Percentiles rank a stretch among this genome's conserved stretches.
Conservation (phyloP, 2,797 vertebrate species). For the Nyctalus aviator region DNA sequence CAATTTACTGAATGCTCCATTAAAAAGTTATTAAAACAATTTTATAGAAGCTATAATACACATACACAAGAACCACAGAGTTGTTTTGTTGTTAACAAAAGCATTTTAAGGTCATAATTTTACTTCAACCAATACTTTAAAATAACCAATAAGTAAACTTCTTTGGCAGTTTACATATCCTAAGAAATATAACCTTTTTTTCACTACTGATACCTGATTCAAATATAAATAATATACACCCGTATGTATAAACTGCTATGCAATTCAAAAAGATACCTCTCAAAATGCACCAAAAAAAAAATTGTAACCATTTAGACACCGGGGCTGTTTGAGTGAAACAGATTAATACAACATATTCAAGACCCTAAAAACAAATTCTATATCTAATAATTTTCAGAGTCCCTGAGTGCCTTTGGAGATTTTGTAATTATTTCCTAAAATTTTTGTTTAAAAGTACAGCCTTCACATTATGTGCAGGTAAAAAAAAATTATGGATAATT, state of each 20-base stretch:
- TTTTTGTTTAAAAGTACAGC: constrained; percentile 53
- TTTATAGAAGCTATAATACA: constrained; percentile 34
- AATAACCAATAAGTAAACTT: constrained; percentile 48
- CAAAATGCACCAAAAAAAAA: constrained; percentile 56
- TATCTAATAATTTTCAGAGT: constrained; percentile 37
- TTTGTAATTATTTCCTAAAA: constrained; percentile 27
- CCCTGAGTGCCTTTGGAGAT: not conserved
- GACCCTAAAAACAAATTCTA: constrained; percentile 25
- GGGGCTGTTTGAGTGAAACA: constrained; percentile 15
- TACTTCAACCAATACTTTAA: constrained; percentile 61
- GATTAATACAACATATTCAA: constrained; percentile 29
- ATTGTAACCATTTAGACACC: constrained; percentile 8
- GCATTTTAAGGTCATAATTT: constrained; percentile 52
- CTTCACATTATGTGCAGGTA: not conserved
- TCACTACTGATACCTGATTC: constrained; percentile 43
- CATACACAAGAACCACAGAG: not conserved
- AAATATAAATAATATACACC: not conserved
- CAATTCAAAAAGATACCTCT: constrained; percentile 39
- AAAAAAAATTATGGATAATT: constrained; percentile 21
- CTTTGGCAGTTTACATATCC: constrained; percentile 36
- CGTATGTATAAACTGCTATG: not conserved
- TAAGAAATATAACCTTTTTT: constrained; percentile 66
- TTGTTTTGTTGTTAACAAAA: constrained; percentile 60
- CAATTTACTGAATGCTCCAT: constrained; percentile 48
- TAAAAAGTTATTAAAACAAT: constrained; percentile 63